Base-by-base conservation (phyloP, 2,113 vertebrate genomes). In the Natator depressus region DNA sequence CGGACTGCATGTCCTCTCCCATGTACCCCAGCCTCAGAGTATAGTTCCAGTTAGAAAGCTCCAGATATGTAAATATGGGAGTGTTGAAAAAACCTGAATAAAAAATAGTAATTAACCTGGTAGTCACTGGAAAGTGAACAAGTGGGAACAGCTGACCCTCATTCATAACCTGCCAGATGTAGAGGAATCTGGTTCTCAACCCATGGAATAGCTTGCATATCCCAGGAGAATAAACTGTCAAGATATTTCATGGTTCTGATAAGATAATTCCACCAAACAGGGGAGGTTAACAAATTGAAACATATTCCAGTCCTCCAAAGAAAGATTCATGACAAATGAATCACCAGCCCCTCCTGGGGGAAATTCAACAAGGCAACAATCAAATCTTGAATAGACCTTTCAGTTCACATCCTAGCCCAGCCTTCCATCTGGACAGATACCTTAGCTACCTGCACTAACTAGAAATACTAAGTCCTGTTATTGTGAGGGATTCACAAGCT, bases 81-180 rank as follows among this genome's bases (percentile, higher is more conserved):
- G 35, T 69, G 35, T 38, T 69, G 65, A 69, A 19, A n/a, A 22
- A 72, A 20, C 19, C n/a, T 72, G 65, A 17, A n/a, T 20, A 38
- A 38, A n/a, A n/a, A 38, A 35, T 22, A 72, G 5, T n/a, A 38
- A n/a, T n/a, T 69, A 69, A 38, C n/a, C 19, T 38, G n/a, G 35
- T 19, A 72, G n/a, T 69, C 27, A 17, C 62, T 22, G 84, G 29
- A 1, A 2, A 0, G 0, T 1, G 10, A 78, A 17, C 11, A 72
- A 10, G 19, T 72, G 35, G 17, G 65, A 72, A 22, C 19, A 72
- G n/a, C n/a, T 72, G 65, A 1, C 16, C 27, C 47, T 7, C 49
- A 6, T 80, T 35, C 20, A 1, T 3, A 35, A 35, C 16, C 53
- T 0, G 0, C 0, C 0, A 47, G n/a, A 20, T 72, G n/a, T 38